Evolutionary conservation across 2,113 vertebrate species (phyloP).

Genomic region (Mirounga angustirostris): DNA sequence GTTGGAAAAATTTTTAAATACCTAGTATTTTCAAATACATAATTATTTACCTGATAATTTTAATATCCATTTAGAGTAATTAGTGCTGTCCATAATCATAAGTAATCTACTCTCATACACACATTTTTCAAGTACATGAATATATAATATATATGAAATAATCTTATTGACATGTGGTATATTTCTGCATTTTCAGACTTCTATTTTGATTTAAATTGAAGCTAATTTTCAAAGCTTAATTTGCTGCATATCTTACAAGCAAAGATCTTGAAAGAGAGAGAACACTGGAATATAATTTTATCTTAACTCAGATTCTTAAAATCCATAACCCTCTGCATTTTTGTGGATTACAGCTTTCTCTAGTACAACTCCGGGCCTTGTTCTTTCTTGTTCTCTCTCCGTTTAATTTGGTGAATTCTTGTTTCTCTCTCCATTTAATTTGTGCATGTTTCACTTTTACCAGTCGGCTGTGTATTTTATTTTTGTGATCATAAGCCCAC

Average conservation of each 20-base stretch:
- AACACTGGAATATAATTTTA: neutral
- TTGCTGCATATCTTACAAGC: neutral
- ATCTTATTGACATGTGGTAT: neutral
- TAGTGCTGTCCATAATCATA: neutral
- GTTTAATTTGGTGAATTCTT: neutral
- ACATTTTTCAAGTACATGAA: neutral
- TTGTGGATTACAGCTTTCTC: neutral
- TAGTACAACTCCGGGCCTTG: neutral
- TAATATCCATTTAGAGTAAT: neutral
- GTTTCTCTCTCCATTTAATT: neutral
- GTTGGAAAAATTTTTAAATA: neutral
- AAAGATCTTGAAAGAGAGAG: neutral
- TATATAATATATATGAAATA: neutral
- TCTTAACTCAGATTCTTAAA: neutral
- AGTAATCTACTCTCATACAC: neutral
- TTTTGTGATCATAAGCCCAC: neutral
- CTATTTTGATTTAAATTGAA: neutral
- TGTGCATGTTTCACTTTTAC: neutral
- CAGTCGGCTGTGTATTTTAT: neutral
- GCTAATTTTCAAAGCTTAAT: neutral
- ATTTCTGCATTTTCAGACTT: neutral
- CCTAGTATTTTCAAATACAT: neutral
- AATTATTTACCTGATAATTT: neutral
- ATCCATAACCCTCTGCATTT: neutral
- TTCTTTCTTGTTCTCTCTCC: neutral